Evolutionary conservation across 2,113 vertebrate species (phyloP).

Genomic region (Equus quagga): DNA sequence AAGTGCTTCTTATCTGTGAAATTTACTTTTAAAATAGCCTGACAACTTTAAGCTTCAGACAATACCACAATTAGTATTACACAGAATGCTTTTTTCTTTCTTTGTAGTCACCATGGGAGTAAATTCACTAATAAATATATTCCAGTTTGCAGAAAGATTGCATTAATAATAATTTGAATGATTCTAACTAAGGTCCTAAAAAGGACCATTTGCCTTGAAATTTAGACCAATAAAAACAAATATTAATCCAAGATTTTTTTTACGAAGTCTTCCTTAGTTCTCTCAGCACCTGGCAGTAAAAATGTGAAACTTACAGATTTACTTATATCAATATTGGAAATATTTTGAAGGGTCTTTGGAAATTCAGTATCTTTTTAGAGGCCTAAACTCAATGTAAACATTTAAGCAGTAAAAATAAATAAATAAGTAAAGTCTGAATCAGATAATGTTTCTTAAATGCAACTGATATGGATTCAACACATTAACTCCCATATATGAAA

Average conservation of each 20-base stretch:
- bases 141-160: not conserved
- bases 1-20: constrained; percentile 22
- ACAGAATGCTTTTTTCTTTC: not conserved
- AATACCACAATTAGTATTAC: not conserved
- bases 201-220: not conserved
- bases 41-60: constrained; percentile 32
- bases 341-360: constrained; percentile 44
- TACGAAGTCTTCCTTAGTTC: not conserved
- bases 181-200: not conserved
- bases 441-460: not conserved
- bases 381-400: not conserved
- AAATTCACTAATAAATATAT: constrained; percentile 17
- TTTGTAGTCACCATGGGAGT: not conserved
- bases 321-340: not conserved
- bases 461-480: not conserved
- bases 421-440: not conserved
- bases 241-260: not conserved
- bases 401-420: not conserved
- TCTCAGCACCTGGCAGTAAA: not conserved
- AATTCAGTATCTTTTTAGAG: not conserved
- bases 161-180: not conserved
- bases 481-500: not conserved
- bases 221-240: not conserved
- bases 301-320: not conserved
- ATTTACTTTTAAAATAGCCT: not conserved